Evolutionary conservation across 64 coral and sea anemone genomes (phyloP), one percentile per base, ranked within the genome.

Genomic region (Montipora sp.): DNA sequence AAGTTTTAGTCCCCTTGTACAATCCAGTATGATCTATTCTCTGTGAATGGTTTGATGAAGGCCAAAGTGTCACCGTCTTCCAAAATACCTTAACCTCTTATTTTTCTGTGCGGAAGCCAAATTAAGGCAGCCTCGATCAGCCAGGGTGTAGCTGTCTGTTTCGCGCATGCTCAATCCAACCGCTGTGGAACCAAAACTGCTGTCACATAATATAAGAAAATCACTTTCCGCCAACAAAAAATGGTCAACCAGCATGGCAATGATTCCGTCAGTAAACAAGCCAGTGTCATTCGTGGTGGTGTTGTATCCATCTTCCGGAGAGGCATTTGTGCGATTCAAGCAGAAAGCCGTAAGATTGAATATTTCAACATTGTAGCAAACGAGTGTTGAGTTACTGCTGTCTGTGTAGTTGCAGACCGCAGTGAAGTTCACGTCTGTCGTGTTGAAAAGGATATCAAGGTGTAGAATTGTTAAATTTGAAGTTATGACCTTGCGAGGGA

Each of bases 161-260:
- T 83, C 78, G 23, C 92, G 92, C 95, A 97, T 97, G 83, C 95
- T 68, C 82, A 97, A 48, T 19, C 95, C 95, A 20, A 97, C 89
- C n/a, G 95, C 95, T 89, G 95, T 91, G 20, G 95, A 91, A 11
- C 95, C 88, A 82, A 97, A 97, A 94, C 95, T 97, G 95, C 95
- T 97, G 89, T 97, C 95, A 36, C 95, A 94, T 5, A 97, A 73
- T 58, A 97, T 82, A 14, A 97, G 85, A 75, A 91, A 94, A 68
- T 97, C 92, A 51, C 95, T 94, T 66, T 97, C 88, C 5, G 92
- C 86, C 3, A 97, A 85, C 50, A 97, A 77, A 58, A 97, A 94
- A 72, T 94, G 92, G 70, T 97, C 95, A 3, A 97, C 95, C 70
- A 97, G 60, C 84, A 97, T 88, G 18, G 88, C 95, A 46, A 97